Conservation (phyloP, 2,888 invertebrate genomes). For the Parnassius glacialis region DNA sequence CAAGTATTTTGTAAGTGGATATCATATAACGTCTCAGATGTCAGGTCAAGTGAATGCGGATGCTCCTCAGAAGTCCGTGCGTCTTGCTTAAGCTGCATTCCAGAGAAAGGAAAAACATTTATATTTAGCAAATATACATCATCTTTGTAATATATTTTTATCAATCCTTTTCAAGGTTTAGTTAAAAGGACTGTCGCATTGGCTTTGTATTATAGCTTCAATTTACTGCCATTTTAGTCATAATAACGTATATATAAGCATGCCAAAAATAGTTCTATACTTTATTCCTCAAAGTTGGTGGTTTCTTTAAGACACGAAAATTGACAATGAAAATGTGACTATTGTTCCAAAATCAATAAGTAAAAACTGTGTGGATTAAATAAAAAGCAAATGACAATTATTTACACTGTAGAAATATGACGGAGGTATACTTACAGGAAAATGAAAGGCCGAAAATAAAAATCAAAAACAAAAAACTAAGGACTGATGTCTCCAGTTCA, state of each 20-base stretch:
- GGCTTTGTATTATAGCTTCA: background rate
- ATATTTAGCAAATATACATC: constrained; percentile 37
- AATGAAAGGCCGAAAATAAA: background rate
- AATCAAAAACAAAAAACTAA: constrained; percentile 2
- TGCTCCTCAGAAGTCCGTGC: constrained; percentile 50
- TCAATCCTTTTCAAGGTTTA: no score
- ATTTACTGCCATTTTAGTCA: background rate
- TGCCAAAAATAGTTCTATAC: background rate
- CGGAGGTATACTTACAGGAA: background rate
- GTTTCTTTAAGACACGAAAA: constrained; percentile 16
- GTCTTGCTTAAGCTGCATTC: constrained; percentile 77
- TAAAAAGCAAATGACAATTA: no score
- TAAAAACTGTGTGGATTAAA: no score
- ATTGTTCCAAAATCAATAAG: no score
- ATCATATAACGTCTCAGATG: constrained; percentile 31
- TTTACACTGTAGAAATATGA: background rate
- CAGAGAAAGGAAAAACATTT: constrained; percentile 44
- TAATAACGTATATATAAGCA: background rate
- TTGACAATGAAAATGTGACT: constrained; percentile 9
- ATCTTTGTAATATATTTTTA: no score
- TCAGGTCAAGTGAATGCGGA: constrained; percentile 38
- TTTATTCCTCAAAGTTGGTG: constrained; percentile 70
- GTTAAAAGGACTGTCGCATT: background rate
- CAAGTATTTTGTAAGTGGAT: background rate
- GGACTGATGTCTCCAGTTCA: background rate